phyloP scores from a whole-genome alignment of 2,888 invertebrate species.

The Hydropsyche betteni region DNA sequence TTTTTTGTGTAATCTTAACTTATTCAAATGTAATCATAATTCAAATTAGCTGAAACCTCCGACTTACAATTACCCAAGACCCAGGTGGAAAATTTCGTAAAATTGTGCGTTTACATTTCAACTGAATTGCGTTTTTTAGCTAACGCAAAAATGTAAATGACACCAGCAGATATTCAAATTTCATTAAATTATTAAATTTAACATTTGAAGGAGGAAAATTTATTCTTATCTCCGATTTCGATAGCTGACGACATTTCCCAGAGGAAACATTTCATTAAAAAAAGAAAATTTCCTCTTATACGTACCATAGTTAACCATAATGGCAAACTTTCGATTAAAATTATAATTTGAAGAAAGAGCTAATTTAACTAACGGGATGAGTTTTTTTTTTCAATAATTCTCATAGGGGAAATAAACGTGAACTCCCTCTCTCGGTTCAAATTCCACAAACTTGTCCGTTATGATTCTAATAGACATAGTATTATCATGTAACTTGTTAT shows the following conservation, averaged over 20 bases:
- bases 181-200: constrained; percentile 38
- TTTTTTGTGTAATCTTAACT: constrained; percentile 2
- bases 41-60: constrained; percentile 24
- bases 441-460: too few relatives aligned
- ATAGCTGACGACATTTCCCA: background rate
- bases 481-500: too few relatives aligned
- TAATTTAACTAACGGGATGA: too few relatives aligned
- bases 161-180: constrained; percentile 35
- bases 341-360: too few relatives aligned
- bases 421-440: too few relatives aligned
- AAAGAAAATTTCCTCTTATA: too few relatives aligned
- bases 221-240: constrained; percentile 20
- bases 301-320: too few relatives aligned
- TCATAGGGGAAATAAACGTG: too few relatives aligned
- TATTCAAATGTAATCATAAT: constrained; percentile 29
- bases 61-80: constrained; percentile 13
- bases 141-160: background rate
- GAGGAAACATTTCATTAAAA: constrained; percentile 2
- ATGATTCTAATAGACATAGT: too few relatives aligned
- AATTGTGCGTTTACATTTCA: constrained; percentile 14
- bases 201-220: constrained; percentile 21
- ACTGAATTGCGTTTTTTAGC: constrained; percentile 18
- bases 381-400: too few relatives aligned
- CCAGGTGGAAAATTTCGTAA: constrained; percentile 14
- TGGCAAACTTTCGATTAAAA: too few relatives aligned